Evolutionary conservation across 2,113 vertebrate species (phyloP).

Genomic region (Chelonoidis abingdonii): DNA sequence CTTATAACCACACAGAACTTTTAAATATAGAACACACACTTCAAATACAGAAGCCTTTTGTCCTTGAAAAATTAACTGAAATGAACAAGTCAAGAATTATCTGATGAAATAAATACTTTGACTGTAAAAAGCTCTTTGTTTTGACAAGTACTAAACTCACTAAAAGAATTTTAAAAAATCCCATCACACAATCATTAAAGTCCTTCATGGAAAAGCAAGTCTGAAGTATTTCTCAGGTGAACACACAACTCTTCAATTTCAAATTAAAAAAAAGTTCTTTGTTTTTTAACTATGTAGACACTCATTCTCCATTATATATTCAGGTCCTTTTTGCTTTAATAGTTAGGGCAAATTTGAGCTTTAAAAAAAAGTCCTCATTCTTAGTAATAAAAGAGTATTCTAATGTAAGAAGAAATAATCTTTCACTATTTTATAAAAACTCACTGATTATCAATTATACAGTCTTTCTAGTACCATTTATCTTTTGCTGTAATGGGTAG

Average conservation of each 20-base stretch:
- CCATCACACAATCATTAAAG: neutral
- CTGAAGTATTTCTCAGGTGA: neutral
- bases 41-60: neutral
- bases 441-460: neutral
- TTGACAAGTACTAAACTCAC: neutral
- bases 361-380: neutral
- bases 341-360: neutral
- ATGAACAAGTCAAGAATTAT: neutral
- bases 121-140: neutral
- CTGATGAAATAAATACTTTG: neutral
- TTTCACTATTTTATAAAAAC: neutral
- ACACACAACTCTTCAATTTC: neutral
- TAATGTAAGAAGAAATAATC: neutral
- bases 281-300: neutral
- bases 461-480: neutral
- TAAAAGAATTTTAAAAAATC: neutral
- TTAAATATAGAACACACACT: neutral
- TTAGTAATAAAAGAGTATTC: neutral
- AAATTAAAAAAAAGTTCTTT: neutral
- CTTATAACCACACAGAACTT: neutral
- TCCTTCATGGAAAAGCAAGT: neutral
- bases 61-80: neutral
- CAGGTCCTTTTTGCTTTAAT: neutral
- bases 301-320: neutral
- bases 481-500: neutral